A percentile compares a stretch with the other conserved stretches of the same genome.
Conservation (phyloP, 2,797 vertebrate genomes). For the Otolemur crassicaudatus region DNA sequence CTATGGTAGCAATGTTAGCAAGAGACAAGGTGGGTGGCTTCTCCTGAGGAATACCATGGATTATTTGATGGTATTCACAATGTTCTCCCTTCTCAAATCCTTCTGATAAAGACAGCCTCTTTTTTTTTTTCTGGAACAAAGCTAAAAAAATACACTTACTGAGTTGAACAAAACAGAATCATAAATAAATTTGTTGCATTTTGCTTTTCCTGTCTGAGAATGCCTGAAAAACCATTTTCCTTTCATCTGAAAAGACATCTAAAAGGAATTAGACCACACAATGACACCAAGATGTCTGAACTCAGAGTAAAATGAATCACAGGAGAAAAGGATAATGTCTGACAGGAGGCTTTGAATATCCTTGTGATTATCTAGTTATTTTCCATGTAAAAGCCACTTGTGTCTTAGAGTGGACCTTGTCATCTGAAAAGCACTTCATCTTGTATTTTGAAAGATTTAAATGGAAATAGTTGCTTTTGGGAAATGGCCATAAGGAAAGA, state of each 20-base stretch:
- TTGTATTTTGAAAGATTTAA: constrained; percentile 57
- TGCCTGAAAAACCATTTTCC: constrained; percentile 57
- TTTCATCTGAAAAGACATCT: constrained; percentile 66
- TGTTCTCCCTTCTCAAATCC: constrained; percentile 12
- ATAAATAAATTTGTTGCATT: constrained; percentile 72
- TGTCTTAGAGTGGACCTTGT: constrained; percentile 44
- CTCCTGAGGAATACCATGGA: not conserved
- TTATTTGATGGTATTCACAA: constrained; percentile 49
- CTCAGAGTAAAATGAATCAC: constrained; percentile 52
- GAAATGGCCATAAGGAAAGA: constrained; percentile 44
- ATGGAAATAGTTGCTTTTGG: constrained; percentile 65
- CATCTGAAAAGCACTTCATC: constrained; percentile 59
- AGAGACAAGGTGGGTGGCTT: not conserved
- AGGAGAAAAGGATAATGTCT: not conserved
- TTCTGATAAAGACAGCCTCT: constrained; percentile 14
- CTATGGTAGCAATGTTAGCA: not conserved
- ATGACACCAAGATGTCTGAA: not conserved
- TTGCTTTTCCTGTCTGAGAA: constrained; percentile 56
- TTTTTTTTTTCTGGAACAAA: constrained; percentile 66
- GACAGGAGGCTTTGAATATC: constrained; percentile 7
- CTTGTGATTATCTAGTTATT: constrained; percentile 66
- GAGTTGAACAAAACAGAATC: constrained; percentile 61
- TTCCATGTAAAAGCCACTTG: constrained; percentile 66
- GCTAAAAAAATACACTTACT: not conserved
- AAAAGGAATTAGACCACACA: constrained; percentile 57